These are phyloP conservation scores for Aphodius granarius DNA, from an alignment of 2,888 invertebrate species.

Conservation along the genomic window DNA sequence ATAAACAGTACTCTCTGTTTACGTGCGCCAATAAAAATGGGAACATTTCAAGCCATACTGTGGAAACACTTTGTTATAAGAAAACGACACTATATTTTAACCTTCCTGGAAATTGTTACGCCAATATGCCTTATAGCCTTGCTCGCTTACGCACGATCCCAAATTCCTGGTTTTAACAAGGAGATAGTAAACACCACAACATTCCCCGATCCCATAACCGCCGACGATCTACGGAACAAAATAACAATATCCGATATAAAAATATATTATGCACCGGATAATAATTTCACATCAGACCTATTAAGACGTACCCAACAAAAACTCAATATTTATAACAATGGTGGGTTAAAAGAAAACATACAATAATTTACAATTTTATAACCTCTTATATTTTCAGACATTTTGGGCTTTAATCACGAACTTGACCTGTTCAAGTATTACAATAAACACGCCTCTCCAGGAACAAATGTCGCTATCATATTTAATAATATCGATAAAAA, in stretches of 20 bases:
- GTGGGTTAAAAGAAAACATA: neutral
- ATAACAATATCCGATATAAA: slow-evolving; percentile 30
- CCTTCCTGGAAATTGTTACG: slow-evolving; percentile 44
- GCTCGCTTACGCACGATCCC: slow-evolving; percentile 47
- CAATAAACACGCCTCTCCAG: slow-evolving; percentile 31
- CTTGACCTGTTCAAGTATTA: slow-evolving; percentile 41
- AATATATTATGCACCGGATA: slow-evolving; percentile 44
- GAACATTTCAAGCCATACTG: slow-evolving; percentile 22
- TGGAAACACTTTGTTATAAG: slow-evolving; percentile 50
- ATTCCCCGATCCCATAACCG: slow-evolving; percentile 32
- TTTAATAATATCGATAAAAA: slow-evolving; percentile 36
- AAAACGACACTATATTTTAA: slow-evolving; percentile 46
- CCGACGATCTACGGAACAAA: slow-evolving; percentile 32
- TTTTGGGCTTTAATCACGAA: slow-evolving; percentile 40
- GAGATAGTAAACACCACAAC: slow-evolving; percentile 39
- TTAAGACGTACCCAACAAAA: slow-evolving; percentile 43
- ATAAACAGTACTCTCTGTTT: neutral
- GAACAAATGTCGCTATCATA: slow-evolving; percentile 40
- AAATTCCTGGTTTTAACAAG: slow-evolving; percentile 45
- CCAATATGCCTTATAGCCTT: slow-evolving; percentile 47
- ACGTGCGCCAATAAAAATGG: neutral
- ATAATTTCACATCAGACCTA: slow-evolving; percentile 41
- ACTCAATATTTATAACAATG: slow-evolving; percentile 41
- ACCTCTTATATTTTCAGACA: slow-evolving; percentile 29
- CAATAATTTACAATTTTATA: neutral